Percentiles rank a stretch among this genome's conserved stretches.
Conservation (phyloP, 2,797 vertebrate genomes). For the Malacoraja senta region DNA sequence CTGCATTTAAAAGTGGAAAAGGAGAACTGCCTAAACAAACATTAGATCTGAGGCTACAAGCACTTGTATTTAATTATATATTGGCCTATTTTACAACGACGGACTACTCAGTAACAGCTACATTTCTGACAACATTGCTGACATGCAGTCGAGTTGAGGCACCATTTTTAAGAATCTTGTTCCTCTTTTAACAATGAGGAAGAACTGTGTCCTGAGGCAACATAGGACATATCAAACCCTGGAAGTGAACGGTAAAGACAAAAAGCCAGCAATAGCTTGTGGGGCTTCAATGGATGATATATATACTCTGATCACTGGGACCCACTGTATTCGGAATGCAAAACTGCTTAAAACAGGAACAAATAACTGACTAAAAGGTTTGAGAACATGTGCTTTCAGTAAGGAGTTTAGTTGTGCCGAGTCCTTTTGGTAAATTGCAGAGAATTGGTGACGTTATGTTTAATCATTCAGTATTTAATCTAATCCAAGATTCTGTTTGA, state of each 20-base stretch:
- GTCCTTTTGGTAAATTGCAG: slow-evolving; percentile 22
- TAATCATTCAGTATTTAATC: slow-evolving; percentile 34
- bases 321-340: neutral
- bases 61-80: neutral
- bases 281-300: neutral
- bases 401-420: slow-evolving; percentile 2
- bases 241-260: neutral
- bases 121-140: neutral
- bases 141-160: neutral
- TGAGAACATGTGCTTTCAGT: slow-evolving; percentile 34
- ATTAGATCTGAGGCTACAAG: neutral
- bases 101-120: neutral
- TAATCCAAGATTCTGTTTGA: slow-evolving; percentile 36
- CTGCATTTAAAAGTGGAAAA: neutral
- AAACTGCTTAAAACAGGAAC: neutral
- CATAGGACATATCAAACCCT: neutral
- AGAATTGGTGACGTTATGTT: slow-evolving; percentile 31
- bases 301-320: neutral
- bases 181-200: neutral
- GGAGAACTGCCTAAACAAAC: neutral
- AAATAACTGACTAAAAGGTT: slow-evolving; percentile 22
- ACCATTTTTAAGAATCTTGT: neutral
- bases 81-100: neutral
- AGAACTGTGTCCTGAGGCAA: neutral
- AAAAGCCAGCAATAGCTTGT: neutral